A percentile compares a stretch with the other conserved stretches of the same genome.
Conservation (phyloP, 2,797 vertebrate genomes). For the Bucorvus abyssinicus region DNA sequence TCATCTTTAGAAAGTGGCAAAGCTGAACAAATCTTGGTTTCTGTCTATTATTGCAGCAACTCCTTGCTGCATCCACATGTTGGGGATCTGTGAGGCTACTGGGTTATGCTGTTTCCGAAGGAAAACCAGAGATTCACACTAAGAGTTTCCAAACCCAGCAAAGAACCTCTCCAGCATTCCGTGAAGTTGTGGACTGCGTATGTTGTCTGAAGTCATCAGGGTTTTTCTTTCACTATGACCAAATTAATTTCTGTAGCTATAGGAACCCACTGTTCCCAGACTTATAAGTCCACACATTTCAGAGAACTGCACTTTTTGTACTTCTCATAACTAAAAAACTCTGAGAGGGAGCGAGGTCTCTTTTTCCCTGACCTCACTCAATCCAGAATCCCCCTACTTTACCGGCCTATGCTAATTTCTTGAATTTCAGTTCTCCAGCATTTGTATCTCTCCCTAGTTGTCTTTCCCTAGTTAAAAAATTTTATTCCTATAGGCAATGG, state of each 20-base stretch:
- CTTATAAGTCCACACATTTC: background rate
- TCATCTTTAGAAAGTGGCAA: background rate
- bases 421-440: background rate
- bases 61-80: background rate
- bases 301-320: background rate
- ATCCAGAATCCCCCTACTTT: background rate
- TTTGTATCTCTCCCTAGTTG: background rate
- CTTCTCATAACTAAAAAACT: background rate
- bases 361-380: background rate
- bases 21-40: background rate
- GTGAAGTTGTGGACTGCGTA: background rate
- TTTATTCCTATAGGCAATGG: background rate
- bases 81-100: background rate
- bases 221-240: background rate
- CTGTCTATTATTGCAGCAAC: background rate
- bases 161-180: background rate
- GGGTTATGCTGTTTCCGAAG: background rate
- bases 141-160: background rate
- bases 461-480: background rate
- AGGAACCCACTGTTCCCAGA: background rate
- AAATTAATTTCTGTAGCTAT: background rate
- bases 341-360: background rate
- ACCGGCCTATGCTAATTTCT: background rate
- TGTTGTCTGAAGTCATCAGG: background rate
- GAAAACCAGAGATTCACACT: background rate